A percentile compares a stretch with the other conserved stretches of the same genome.
Evolutionary conservation across 2,888 invertebrate genomes (phyloP).

Genomic region (Mellilla xanthometata): DNA sequence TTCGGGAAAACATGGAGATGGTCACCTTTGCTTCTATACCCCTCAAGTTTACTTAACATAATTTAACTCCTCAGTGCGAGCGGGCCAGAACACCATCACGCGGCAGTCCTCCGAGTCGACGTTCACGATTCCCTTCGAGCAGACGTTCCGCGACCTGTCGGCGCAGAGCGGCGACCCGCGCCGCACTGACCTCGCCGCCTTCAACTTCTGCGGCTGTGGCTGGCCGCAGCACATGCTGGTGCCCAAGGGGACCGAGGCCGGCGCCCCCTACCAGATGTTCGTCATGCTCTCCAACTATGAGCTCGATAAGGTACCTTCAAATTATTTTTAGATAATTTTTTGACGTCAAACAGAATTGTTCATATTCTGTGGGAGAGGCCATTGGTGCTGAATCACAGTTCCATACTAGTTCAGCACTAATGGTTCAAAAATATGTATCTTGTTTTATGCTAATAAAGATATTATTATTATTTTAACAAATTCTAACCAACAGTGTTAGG

Average conservation of each 20-base stretch:
- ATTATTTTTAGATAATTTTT: no score
- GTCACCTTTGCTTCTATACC: no score
- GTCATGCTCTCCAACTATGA: constrained; percentile 78
- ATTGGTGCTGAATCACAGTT: no score
- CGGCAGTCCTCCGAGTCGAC: constrained; percentile 83
- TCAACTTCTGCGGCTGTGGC: constrained; percentile 85
- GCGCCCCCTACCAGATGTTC: constrained; percentile 64
- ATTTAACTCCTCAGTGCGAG: constrained; percentile 67
- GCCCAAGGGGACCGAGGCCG: constrained; percentile 74
- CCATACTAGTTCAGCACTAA: no score
- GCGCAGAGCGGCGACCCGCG: constrained; percentile 47
- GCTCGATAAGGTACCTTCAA: constrained; percentile 58
- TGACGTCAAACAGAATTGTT: no score
- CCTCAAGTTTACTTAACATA: no score
- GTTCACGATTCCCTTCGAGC: constrained; percentile 82
- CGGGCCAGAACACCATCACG: constrained; percentile 80
- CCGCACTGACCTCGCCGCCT: constrained; percentile 46
- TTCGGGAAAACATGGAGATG: no score
- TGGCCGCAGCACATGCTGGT: constrained; percentile 84
- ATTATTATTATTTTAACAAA: no score
- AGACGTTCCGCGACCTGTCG: constrained; percentile 81
- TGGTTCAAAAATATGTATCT: no score
- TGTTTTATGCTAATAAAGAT: no score
- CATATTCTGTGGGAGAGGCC: no score
- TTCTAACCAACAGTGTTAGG: no score